Conservation (phyloP, 2,113 vertebrate genomes). For the Capreolus pygargus region DNA sequence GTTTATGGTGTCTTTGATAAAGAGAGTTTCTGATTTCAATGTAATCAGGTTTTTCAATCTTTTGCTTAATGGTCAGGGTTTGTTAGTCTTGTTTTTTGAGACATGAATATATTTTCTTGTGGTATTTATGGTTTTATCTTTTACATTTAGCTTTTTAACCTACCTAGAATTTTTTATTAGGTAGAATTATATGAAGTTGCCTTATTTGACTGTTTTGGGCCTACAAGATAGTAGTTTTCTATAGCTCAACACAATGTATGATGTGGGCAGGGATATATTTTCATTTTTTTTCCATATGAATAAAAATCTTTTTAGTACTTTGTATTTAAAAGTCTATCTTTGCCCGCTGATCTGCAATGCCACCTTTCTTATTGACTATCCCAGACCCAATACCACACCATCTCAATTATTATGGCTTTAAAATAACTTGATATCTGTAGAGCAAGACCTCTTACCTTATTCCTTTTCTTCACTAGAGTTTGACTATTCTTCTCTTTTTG, state of each 20-base stretch:
- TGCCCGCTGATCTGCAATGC: not conserved
- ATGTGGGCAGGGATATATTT: not conserved
- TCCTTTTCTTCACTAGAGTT: not conserved
- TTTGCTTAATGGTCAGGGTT: not conserved
- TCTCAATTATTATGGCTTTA: not conserved
- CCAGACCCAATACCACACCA: not conserved
- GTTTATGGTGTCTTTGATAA: not conserved
- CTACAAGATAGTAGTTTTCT: not conserved
- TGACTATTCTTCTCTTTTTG: not conserved
- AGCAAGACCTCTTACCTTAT: not conserved
- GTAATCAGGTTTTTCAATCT: not conserved
- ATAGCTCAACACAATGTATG: not conserved
- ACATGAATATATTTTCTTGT: not conserved
- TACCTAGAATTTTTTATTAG: not conserved
- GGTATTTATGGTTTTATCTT: not conserved
- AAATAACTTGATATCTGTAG: not conserved
- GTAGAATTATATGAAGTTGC: not conserved
- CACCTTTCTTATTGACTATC: not conserved
- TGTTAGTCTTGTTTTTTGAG: not conserved
- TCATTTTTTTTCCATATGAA: not conserved
- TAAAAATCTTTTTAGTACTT: not conserved
- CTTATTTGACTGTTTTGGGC: not conserved
- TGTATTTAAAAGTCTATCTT: not conserved
- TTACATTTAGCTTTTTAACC: conserved; percentile 3
- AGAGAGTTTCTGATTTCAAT: not conserved